These are phyloP conservation scores for Heliangelus exortis DNA, from an alignment of 2,797 vertebrate species.

Conservation along the genomic window DNA sequence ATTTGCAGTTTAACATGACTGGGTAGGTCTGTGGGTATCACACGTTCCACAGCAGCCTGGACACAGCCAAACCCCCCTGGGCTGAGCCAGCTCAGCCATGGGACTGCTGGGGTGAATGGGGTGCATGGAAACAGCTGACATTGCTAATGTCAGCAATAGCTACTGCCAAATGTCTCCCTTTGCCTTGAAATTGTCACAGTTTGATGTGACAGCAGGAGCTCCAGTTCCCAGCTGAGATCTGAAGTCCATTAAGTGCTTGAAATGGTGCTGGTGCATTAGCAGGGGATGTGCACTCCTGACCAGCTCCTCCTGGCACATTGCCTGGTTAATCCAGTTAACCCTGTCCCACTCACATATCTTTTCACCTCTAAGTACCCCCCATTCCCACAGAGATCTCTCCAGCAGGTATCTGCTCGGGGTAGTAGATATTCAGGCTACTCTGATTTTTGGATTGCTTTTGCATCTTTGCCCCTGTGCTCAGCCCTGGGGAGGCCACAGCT, in stretches of 20 bases:
- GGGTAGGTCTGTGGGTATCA: background rate
- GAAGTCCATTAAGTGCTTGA: conserved; percentile 14
- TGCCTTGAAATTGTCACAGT: background rate
- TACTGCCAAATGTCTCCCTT: conserved; percentile 11
- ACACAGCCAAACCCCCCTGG: background rate
- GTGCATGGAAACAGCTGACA: background rate
- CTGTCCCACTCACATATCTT: background rate
- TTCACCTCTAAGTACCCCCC: background rate
- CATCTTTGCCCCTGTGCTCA: too few species aligned
- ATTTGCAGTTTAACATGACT: background rate
- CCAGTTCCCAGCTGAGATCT: conserved; percentile 21
- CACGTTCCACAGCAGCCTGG: fast-evolving
- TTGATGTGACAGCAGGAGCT: conserved; percentile 32
- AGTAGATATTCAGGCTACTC: background rate
- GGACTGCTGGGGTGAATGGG: background rate
- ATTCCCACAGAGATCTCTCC: background rate
- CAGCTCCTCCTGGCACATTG: background rate
- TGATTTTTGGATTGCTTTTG: background rate
- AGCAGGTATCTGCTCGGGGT: background rate
- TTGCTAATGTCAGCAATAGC: background rate
- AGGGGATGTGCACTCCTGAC: background rate
- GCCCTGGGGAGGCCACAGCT: too few species aligned
- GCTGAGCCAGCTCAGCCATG: too few species aligned
- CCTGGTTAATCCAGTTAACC: background rate
- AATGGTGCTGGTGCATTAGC: background rate